Evolutionary conservation across 2,113 vertebrate genomes (phyloP).

Genomic region (Brachyhypopomus occidentalis): DNA sequence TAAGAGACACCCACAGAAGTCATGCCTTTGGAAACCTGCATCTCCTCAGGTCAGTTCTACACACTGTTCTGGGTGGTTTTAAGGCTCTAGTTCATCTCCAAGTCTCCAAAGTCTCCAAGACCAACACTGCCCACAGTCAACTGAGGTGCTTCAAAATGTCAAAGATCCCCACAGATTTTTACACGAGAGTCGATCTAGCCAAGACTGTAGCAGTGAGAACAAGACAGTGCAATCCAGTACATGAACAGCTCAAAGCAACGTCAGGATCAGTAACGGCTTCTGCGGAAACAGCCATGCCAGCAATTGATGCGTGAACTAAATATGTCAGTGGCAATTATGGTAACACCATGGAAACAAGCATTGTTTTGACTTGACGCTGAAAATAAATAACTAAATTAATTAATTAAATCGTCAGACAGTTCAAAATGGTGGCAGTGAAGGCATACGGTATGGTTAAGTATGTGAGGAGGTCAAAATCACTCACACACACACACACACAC

Average conservation of each 20-base stretch:
- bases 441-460: constrained; percentile 9
- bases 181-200: too few species aligned
- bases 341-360: constrained; percentile 51
- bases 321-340: constrained; percentile 64
- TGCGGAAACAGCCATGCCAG: constrained; percentile 54
- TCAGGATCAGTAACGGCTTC: constrained; percentile 64
- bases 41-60: neutral
- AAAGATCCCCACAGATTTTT: too few species aligned
- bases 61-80: neutral
- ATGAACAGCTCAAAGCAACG: constrained; percentile 61
- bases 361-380: constrained; percentile 48
- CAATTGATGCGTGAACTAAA: constrained; percentile 64
- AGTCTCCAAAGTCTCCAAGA: neutral
- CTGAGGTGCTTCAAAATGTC: neutral
- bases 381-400: neutral
- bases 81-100: neutral
- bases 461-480: constrained; percentile 12
- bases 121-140: neutral
- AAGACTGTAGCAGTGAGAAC: too few species aligned
- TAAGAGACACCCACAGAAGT: too few species aligned
- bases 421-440: constrained; percentile 39
- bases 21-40: neutral
- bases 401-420: constrained; percentile 52
- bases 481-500: constrained; percentile 35
- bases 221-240: constrained; percentile 14